A percentile compares a stretch with the other conserved stretches of the same genome.
Conservation (phyloP, 35 echinoderm and acorn worm species). For the Stichopus chloronotus region DNA sequence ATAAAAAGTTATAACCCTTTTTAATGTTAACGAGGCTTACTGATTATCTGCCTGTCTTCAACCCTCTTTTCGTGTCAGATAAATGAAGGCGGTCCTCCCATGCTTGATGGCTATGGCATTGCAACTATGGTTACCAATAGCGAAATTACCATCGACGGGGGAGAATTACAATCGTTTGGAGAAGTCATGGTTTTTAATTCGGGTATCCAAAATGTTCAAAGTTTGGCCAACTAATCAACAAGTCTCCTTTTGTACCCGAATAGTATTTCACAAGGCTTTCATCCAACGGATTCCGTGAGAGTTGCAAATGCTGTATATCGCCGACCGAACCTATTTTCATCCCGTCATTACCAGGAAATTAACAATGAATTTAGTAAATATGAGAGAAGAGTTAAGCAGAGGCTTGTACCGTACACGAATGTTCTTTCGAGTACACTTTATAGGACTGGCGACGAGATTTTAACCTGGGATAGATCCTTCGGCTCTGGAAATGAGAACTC, state of each 20-base stretch:
- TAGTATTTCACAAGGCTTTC: not conserved
- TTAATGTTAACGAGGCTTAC: too few species aligned
- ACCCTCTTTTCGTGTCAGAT: not conserved
- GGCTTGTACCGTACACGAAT: slow-evolving; percentile 28
- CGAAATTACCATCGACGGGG: not conserved
- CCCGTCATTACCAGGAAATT: not conserved
- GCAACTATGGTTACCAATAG: not conserved
- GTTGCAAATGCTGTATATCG: slow-evolving; percentile 21
- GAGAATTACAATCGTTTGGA: not conserved
- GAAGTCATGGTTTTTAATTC: slow-evolving; percentile 13
- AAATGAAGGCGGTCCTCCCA: not conserved
- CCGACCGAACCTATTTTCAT: slow-evolving; percentile 40
- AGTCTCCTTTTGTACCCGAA: slow-evolving; percentile 3
- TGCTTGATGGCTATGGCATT: slow-evolving; percentile 34
- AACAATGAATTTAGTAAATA: not conserved
- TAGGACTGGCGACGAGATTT: not conserved
- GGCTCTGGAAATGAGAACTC: slow-evolving; percentile 30
- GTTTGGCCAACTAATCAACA: not conserved
- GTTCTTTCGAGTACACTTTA: slow-evolving; percentile 31
- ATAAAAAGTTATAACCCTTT: too few species aligned
- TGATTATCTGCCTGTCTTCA: not conserved
- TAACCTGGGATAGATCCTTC: slow-evolving; percentile 26
- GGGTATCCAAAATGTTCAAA: not conserved
- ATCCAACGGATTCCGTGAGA: not conserved
- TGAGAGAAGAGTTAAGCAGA: slow-evolving; percentile 10